Evolutionary conservation across 2,888 invertebrate genomes (phyloP), one percentile per base, ranked within the genome.

Genomic region (Apeira syringaria): DNA sequence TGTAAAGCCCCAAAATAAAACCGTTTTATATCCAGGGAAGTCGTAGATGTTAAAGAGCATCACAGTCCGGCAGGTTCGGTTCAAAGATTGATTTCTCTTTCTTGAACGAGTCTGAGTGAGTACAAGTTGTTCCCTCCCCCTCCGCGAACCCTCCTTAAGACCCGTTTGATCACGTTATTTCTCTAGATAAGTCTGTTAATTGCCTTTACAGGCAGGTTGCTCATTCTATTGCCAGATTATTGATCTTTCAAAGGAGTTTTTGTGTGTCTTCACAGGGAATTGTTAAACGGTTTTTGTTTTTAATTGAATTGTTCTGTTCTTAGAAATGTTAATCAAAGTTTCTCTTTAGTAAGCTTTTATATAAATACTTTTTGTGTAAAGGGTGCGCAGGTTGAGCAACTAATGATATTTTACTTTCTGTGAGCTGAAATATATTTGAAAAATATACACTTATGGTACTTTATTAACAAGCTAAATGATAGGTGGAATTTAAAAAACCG

Each of bases 81-180:
- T 65, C 73, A 74, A 80, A 83, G 85, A 86, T 87, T 84, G 86
- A 87, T 86, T 84, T 65, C 83, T 81, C 76, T 79, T 76, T 74
- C 76, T 76, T 67, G 60, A 66, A 62, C 68, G 68, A 67, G 60
- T 61, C 68, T 61, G 69, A 71, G 69, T 70, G 69, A 71, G 69
- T 70, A 67, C 68, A 72, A 73, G 60, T 71, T 64, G 61, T 56
- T 54, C 62, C 38, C 37, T 36, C 44, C 42, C 48, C 33, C 40
- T 39, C 31, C 41, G 40, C 50, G 28, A 35, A 35, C 36, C 38
- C 17, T 31, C 31, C 34, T 9, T 22, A 18, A 17, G 42, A 30
- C 51, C 58, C 70, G 71, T 80, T 82, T 78, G 81, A 83, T 84
- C 79, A 71, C 77, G 78, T 77, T 78, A 78, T 74, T 74, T 73